phyloP scores from a whole-genome alignment of 1,140 invertebrate species.

The Sitodiplosis mosellana region DNA sequence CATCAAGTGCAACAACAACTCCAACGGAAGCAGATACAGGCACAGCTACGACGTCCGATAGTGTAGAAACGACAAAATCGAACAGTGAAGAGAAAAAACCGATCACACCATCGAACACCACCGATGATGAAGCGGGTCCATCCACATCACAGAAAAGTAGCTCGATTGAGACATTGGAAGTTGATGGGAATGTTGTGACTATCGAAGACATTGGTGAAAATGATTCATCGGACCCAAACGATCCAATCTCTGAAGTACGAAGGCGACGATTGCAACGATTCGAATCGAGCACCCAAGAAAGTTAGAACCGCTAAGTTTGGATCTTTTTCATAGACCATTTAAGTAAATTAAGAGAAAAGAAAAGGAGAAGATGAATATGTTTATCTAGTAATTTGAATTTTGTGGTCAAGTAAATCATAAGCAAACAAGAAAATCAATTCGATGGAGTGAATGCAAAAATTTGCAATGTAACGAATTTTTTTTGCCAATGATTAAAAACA shows the following conservation, averaged over 20 bases:
- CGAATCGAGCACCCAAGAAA: slow-evolving; percentile 24
- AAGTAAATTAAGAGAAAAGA: no score
- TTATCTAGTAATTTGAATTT: neutral
- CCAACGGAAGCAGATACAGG: slow-evolving; percentile 2
- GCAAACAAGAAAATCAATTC: neutral
- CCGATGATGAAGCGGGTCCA: neutral
- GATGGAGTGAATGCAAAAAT: no score
- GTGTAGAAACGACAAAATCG: neutral
- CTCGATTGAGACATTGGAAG: slow-evolving; percentile 20
- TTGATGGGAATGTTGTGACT: slow-evolving; percentile 16
- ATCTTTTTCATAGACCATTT: neutral
- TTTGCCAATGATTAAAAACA: no score
- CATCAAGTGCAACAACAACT: slow-evolving; percentile 25
- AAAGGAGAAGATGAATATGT: neutral
- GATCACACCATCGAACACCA: slow-evolving; percentile 3
- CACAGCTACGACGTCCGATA: neutral
- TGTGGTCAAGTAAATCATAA: neutral
- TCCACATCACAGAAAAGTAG: slow-evolving; percentile 5
- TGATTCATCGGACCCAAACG: slow-evolving; percentile 10
- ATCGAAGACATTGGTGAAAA: slow-evolving; percentile 8
- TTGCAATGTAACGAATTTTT: no score
- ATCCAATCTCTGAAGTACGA: slow-evolving; percentile 31
- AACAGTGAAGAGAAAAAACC: neutral
- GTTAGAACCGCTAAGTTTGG: neutral
- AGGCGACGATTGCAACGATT: slow-evolving; percentile 53